Conservation (phyloP, 2,797 vertebrate species). For the Lacerta agilis region DNA sequence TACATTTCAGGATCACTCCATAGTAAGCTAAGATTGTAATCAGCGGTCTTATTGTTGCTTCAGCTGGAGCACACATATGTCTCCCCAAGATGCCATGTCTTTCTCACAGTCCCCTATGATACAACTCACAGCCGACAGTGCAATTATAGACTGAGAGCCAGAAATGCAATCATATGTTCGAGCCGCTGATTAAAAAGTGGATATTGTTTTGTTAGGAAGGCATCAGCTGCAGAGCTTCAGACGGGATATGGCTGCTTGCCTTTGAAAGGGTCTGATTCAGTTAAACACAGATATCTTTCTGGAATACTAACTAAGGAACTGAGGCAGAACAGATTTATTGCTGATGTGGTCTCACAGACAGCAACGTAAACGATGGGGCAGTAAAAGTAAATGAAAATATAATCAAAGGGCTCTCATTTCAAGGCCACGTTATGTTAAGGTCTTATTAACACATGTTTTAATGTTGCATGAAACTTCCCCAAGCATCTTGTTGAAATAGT, state of each 20-base stretch:
- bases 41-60: constrained; percentile 21
- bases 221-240: constrained; percentile 64
- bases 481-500: background rate
- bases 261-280: constrained; percentile 69
- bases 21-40: constrained; percentile 16
- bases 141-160: background rate
- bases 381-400: constrained; percentile 60
- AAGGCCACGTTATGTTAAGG: constrained; percentile 7
- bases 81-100: background rate
- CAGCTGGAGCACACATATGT: constrained; percentile 20
- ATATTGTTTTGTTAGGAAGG: constrained; percentile 58
- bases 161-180: constrained; percentile 56
- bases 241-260: constrained; percentile 27
- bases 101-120: constrained; percentile 2
- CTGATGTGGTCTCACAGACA: constrained; percentile 45
- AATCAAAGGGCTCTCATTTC: constrained; percentile 53
- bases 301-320: constrained; percentile 57
- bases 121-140: constrained; percentile 19
- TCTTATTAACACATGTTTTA: background rate
- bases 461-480: background rate
- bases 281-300: constrained; percentile 63
- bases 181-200: constrained; percentile 60
- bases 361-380: constrained; percentile 50
- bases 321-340: constrained; percentile 63
- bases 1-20: background rate